Evolutionary conservation across 2,888 invertebrate genomes (phyloP), one percentile per base, ranked within the genome.

Genomic region (Meiosimyza decipiens): DNA sequence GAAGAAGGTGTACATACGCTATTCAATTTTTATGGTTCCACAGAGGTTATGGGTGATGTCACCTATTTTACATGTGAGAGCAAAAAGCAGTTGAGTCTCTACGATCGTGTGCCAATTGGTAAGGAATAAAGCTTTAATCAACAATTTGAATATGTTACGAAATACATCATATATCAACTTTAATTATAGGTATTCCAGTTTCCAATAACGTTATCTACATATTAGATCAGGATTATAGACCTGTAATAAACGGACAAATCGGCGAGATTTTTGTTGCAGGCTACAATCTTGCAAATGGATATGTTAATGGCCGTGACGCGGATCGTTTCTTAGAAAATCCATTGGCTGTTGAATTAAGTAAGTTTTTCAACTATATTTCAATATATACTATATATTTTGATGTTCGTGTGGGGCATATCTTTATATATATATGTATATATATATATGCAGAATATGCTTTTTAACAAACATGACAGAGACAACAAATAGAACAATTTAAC

Each of bases 41-140:
- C 96, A 0, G 97, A 97, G 85, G 92, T 95, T 1, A 95, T 96
- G 93, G 96, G 95, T 0, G 96, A 96, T 83, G 95, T 96, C 3
- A 95, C 95, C 0, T 95, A 91, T 81, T 92, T 93, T 79, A 89
- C 92, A 0, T 88, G 95, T 79, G 90, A 90, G 73, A 90, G 88
- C 66, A 82, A 87, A 15, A 89, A 88, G 6, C 92, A 94, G 77
- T 80, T 94, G 73, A 89, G 90, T 74, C 85, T 88, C 72, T 88
- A 90, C 72, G 90, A 91, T 11, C 93, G 93, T 78, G 91, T 96
- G 66, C 95, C 96, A 2, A 95, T 97, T 77, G 95, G 95, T 93
- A 86, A 88, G 88, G 83, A 51, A 18, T 69, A 47, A n/a, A 47
- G 6, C 6, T 62, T 15, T 47, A 13, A 16, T 13, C 49, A 63